Conservation (phyloP, 2,113 vertebrate genomes). For the Trematomus loennbergii region DNA sequence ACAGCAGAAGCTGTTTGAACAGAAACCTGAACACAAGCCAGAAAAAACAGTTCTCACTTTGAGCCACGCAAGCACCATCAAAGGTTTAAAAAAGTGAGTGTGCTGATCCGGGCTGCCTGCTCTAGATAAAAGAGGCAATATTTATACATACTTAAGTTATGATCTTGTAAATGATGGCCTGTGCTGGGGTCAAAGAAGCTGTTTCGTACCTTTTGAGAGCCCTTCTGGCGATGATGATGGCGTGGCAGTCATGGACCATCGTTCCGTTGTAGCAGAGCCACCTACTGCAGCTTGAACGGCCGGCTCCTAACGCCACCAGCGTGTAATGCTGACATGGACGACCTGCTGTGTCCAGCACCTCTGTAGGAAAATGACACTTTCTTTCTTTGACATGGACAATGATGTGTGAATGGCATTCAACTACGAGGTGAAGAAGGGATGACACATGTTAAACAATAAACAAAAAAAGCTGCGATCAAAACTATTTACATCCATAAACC, state of each 20-base stretch:
- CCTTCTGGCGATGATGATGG: constrained; percentile 85
- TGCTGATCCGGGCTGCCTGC: not conserved
- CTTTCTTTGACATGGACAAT: not conserved
- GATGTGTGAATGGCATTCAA: not conserved
- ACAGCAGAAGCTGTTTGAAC: constrained; percentile 89
- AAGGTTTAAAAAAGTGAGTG: not conserved
- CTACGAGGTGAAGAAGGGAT: not conserved
- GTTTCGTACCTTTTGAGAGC: constrained; percentile 86
- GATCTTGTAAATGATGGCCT: not conserved
- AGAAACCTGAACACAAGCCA: constrained; percentile 84
- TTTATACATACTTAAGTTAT: not conserved
- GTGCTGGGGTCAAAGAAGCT: not conserved
- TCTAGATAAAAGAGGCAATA: not conserved
- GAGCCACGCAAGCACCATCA: constrained; percentile 13
- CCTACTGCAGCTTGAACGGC: constrained; percentile 76
- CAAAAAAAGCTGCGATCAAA: not conserved
- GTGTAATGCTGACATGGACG: constrained; percentile 78
- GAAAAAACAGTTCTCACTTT: constrained; percentile 12
- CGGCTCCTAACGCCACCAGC: constrained; percentile 88
- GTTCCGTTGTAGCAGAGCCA: constrained; percentile 86
- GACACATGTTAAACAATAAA: not conserved
- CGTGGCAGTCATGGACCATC: constrained; percentile 87
- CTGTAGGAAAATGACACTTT: constrained; percentile 42
- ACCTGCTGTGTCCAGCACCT: constrained; percentile 62
- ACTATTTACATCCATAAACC: not conserved